Base-by-base conservation (phyloP, 1,140 invertebrate genomes). In the Lycorma delicatula region DNA sequence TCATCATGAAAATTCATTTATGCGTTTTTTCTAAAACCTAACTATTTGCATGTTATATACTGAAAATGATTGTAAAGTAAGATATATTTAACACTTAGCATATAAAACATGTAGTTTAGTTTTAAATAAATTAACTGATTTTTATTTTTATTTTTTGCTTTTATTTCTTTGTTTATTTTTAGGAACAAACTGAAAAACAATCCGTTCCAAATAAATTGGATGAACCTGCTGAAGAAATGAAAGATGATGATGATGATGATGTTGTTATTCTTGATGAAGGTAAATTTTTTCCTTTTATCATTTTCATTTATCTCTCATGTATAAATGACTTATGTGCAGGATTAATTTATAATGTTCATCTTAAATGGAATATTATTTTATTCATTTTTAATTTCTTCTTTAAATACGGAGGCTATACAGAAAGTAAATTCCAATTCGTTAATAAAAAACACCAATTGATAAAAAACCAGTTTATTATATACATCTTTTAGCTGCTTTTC, bases 101-200 rank as follows among this genome's bases (percentile, higher is more conserved):
- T n/a, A n/a, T n/a, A n/a, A n/a, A n/a, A n/a, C n/a, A n/a, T n/a
- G n/a, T n/a, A n/a, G n/a, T n/a, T n/a, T n/a, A n/a, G n/a, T n/a
- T n/a, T n/a, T n/a, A n/a, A n/a, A n/a, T n/a, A n/a, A n/a, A n/a
- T n/a, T n/a, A n/a, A n/a, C n/a, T n/a, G n/a, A n/a, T n/a, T n/a
- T n/a, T n/a, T n/a, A n/a, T n/a, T n/a, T n/a, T n/a, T n/a, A n/a
- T n/a, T n/a, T n/a, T n/a, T n/a, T n/a, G n/a, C n/a, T n/a, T n/a
- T n/a, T n/a, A n/a, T n/a, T n/a, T n/a, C n/a, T n/a, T 56, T 53
- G 57, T 59, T 38, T 59, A 28, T 58, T 63, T 57, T 60, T 81
- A 88, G 69, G 90, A 96, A 65, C 91, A 97, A 74, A 83, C 85
- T 1, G 79, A 86, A 58, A 80, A 86, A 53, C 81, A 88, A 65